Percentiles rank a stretch among this genome's conserved stretches.
Evolutionary conservation across 2,888 invertebrate species (phyloP).

Genomic region (Nymphalis c-album): DNA sequence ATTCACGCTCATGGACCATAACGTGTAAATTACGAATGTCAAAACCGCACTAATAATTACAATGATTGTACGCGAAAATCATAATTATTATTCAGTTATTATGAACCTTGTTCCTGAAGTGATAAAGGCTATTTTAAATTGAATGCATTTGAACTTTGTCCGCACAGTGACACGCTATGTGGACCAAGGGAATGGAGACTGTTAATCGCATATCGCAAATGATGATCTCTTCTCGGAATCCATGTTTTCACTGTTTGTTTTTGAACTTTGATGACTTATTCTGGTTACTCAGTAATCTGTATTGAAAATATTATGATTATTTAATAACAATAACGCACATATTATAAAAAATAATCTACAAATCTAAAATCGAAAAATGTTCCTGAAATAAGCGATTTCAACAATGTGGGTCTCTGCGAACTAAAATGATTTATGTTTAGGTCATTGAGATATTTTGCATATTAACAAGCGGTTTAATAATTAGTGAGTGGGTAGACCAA

Average conservation of each 20-base stretch:
- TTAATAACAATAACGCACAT: not conserved
- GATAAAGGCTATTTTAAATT: conserved; percentile 39
- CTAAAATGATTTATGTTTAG: conserved; percentile 1
- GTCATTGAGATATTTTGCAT: conserved; percentile 8
- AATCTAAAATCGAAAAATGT: not conserved
- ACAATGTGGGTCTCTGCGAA: not conserved
- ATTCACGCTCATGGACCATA: conserved; percentile 59
- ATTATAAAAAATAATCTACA: not conserved
- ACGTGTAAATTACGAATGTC: conserved; percentile 60
- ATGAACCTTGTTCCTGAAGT: conserved; percentile 15
- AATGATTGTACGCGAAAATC: conserved; percentile 45
- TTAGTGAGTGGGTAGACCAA: conserved; percentile 24
- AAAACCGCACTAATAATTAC: conserved; percentile 65
- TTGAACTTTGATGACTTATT: conserved; percentile 39
- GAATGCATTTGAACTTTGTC: conserved; percentile 3
- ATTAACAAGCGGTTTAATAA: conserved; percentile 25
- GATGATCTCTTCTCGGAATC: conserved; percentile 54
- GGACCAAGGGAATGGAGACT: conserved; percentile 51
- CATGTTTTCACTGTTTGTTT: conserved; percentile 45
- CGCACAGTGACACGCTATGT: conserved; percentile 45
- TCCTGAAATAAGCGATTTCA: not conserved
- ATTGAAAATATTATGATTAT: not conserved
- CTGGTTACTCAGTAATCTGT: conserved; percentile 14
- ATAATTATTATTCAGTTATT: conserved; percentile 13
- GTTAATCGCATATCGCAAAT: conserved; percentile 54